Conservation (phyloP, 2,888 invertebrate genomes). For the Nephrocerus scutellatus region DNA sequence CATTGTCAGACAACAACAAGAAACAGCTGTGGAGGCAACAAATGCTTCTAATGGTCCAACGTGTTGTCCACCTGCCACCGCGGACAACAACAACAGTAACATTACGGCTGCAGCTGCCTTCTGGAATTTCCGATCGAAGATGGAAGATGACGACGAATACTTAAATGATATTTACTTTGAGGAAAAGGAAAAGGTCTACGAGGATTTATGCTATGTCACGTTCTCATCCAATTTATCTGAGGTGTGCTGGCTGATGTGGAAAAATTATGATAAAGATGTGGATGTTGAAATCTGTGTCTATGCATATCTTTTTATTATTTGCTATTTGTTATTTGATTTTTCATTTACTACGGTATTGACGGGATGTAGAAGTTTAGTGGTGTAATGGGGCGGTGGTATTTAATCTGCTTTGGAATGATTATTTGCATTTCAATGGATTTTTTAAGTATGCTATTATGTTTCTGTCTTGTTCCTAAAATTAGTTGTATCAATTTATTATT, state of each 20-base stretch:
- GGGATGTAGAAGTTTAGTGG: too few species aligned
- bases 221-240: slow-evolving; percentile 64
- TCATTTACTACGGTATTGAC: not conserved
- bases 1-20: slow-evolving; percentile 18
- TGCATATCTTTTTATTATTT: not conserved
- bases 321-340: not conserved
- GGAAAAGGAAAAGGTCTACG: slow-evolving; percentile 76
- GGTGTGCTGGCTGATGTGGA: too few species aligned
- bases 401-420: too few species aligned
- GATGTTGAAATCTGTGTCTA: not conserved
- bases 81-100: slow-evolving; percentile 31
- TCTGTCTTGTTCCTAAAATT: too few species aligned
- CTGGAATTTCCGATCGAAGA: slow-evolving; percentile 39
- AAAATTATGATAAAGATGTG: not conserved
- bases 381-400: too few species aligned
- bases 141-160: slow-evolving; percentile 40
- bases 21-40: too few species aligned
- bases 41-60: not conserved
- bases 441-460: too few species aligned
- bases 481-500: too few species aligned
- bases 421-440: too few species aligned
- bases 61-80: not conserved
- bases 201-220: slow-evolving; percentile 81
- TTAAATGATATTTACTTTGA: slow-evolving; percentile 42
- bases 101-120: slow-evolving; percentile 41